Evolutionary conservation across 2,113 vertebrate species (phyloP).

Genomic region (Cyphomyrus plagiostoma): DNA sequence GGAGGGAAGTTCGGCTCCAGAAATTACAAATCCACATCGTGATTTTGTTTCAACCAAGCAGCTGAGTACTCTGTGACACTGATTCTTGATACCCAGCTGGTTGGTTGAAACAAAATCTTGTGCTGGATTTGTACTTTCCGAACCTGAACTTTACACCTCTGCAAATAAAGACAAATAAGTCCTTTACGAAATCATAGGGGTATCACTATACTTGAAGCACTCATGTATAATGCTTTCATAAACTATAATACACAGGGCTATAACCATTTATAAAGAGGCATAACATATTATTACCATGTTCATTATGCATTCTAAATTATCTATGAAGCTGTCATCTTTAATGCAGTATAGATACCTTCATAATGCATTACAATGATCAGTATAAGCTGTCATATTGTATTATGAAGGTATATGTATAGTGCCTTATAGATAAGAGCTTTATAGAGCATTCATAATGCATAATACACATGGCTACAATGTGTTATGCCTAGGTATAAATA

Average conservation of each 20-base stretch:
- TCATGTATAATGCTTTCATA: background rate
- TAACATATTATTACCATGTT: background rate
- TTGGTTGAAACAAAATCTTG: background rate
- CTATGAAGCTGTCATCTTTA: background rate
- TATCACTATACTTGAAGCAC: background rate
- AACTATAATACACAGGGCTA: background rate
- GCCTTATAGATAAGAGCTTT: background rate
- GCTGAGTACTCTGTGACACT: too few relatives aligned
- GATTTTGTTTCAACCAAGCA: too few relatives aligned
- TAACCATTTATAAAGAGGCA: background rate
- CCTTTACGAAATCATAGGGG: background rate
- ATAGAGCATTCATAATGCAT: background rate
- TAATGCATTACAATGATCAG: background rate
- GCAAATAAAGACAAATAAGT: background rate
- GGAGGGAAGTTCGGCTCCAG: background rate
- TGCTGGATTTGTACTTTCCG: background rate
- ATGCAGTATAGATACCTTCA: background rate
- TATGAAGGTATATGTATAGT: background rate
- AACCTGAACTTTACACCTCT: background rate
- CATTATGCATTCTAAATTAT: background rate
- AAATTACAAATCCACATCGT: background rate
- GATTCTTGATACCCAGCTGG: background rate
- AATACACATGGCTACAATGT: background rate
- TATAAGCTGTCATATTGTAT: background rate
- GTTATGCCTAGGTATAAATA: background rate